These are phyloP conservation scores for Homalodisca vitripennis DNA, from an alignment of 1,140 invertebrate genomes.

Conservation along the genomic window DNA sequence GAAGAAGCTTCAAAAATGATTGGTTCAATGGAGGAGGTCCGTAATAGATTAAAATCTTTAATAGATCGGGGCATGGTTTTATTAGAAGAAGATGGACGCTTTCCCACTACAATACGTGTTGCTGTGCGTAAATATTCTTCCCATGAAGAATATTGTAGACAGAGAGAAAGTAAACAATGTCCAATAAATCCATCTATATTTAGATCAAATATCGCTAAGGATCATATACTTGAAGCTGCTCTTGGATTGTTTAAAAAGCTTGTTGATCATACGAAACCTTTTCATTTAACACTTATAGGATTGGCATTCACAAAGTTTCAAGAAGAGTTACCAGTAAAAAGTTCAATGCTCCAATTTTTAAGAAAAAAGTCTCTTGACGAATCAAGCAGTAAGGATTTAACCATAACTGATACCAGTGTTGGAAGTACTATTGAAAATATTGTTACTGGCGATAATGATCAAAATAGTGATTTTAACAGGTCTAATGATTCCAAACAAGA, in stretches of 20 bases:
- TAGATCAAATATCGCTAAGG: slow-evolving; percentile 54
- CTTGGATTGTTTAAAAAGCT: slow-evolving; percentile 74
- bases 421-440: too few species aligned
- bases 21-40: slow-evolving; percentile 66
- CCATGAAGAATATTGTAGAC: slow-evolving; percentile 55
- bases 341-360: slow-evolving; percentile 46
- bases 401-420: too few species aligned
- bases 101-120: slow-evolving; percentile 68
- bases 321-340: slow-evolving; percentile 44
- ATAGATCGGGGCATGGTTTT: slow-evolving; percentile 66
- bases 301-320: slow-evolving; percentile 75
- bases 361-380: neutral
- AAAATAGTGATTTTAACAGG: neutral
- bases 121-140: slow-evolving; percentile 67
- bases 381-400: too few species aligned
- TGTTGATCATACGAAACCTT: slow-evolving; percentile 67
- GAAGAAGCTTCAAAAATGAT: slow-evolving; percentile 73
- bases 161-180: slow-evolving; percentile 70
- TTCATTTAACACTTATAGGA: slow-evolving; percentile 73
- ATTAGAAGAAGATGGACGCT: slow-evolving; percentile 70
- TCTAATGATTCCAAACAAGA: neutral
- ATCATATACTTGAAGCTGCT: slow-evolving; percentile 64
- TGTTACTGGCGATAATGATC: neutral
- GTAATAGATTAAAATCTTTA: slow-evolving; percentile 63
- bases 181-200: slow-evolving; percentile 65